Base-by-base conservation (phyloP, 1,140 invertebrate species). In the Calliphora vicina region DNA sequence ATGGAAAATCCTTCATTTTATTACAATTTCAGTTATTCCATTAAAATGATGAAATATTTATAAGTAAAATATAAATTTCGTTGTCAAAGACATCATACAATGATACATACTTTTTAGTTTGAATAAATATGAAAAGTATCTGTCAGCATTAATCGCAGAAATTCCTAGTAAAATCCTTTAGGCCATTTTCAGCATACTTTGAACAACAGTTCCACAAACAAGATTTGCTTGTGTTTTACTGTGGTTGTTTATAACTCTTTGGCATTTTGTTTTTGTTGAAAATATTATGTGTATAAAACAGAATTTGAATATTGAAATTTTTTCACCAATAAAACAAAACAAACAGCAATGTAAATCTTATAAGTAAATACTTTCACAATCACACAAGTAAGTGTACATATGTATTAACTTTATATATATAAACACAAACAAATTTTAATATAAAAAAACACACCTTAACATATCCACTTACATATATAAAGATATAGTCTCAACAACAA, bases 131-230 rank as follows among this genome's bases (percentile, higher is more conserved):
- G n/a, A 67, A 67, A 67, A 9, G n/a, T 25, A 23, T 67, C n/a
- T 67, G 61, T 67, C n/a, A 67, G 61, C 61, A 67, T 67, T 67
- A 67, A 67, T 67, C n/a, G 61, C 61, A 23, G 12, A 67, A 67
- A 67, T 67, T 67, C 20, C 61, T 67, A 9, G 61, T 0, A 23
- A 23, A 23, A 67, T 20, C 61, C 61, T 67, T 67, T 10, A 67
- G 61, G 61, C 23, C n/a, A 67, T 20, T 67, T 67, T 67, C 6
- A 10, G 12, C 61, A 67, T 67, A 67, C 5, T 12, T 67, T 67
- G 2, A 67, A 23, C 35, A 35, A 35, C 2, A 8, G 3, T 67
- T 67, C 20, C 8, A 5, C 8, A 67, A 67, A 67, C 23, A 67
- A 25, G 61, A 67, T 67, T 67, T 10, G 9, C 4, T 67, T 10